A percentile compares a stretch with the other conserved stretches of the same genome.
Conservation (phyloP, 92 coral and sea anemone species). For the Actinostola sp. region DNA sequence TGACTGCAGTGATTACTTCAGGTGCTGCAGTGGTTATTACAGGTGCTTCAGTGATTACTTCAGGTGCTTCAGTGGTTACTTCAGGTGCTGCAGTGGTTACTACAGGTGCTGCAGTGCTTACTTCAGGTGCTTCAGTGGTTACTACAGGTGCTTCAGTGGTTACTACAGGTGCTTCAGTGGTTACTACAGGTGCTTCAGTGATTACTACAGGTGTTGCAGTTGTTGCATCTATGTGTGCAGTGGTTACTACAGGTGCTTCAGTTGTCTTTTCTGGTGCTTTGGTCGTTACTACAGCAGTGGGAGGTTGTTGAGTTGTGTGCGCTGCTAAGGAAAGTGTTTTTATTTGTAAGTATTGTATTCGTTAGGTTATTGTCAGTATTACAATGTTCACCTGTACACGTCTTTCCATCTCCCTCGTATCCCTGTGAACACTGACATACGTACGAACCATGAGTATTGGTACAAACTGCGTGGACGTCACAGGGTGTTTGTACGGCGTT, state of each 20-base stretch:
- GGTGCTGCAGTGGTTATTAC: neutral
- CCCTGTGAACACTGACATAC: slow-evolving; percentile 58
- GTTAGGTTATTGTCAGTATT: too few relatives aligned
- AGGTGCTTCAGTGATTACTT: neutral
- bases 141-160: neutral
- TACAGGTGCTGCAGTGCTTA: neutral
- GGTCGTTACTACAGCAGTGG: too few relatives aligned
- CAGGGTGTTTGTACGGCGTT: slow-evolving; percentile 31
- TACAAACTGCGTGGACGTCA: slow-evolving; percentile 51
- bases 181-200: slow-evolving; percentile 6
- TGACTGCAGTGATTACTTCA: neutral
- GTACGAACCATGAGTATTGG: slow-evolving; percentile 62
- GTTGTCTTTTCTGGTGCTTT: too few relatives aligned
- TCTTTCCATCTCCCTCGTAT: slow-evolving; percentile 60
- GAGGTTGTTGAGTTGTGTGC: too few relatives aligned
- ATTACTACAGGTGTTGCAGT: slow-evolving; percentile 5
- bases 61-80: neutral
- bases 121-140: neutral
- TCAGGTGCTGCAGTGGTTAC: neutral
- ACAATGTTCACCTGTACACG: slow-evolving; percentile 57
- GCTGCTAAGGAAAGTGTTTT: too few relatives aligned
- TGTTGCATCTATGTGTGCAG: neutral
- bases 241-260: neutral
- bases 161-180: neutral
- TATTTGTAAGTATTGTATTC: too few relatives aligned